Base-by-base conservation (phyloP, 2,888 invertebrate species). In the Quadriops clusia region DNA sequence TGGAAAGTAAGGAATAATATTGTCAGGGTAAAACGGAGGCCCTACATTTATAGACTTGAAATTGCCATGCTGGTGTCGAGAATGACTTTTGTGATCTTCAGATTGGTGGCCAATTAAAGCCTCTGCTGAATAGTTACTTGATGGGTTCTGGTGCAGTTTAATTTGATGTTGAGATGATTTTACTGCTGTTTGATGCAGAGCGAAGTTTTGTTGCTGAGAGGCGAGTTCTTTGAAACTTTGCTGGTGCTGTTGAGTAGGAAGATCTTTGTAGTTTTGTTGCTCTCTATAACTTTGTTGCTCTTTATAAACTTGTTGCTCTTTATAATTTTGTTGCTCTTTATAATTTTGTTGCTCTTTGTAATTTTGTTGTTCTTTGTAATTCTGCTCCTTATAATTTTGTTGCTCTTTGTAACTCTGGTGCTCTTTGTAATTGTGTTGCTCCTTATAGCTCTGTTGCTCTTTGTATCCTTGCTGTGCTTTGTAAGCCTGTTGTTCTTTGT, bases 81-180 rank as follows among this genome's bases (percentile, higher is more conserved):
- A 13, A 23, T 36, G 33, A 23, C 28, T 35, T 26, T 38, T 37
- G 12, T 27, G 23, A 16, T 33, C 3, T 3, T 42, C 40, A 20
- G 31, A 22, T 20, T 41, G 40, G 33, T 56, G 53, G 3, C 58
- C 54, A 11, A 62, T 60, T 24, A 62, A 41, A 12, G 60, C 58
- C 42, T 61, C 62, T 1, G 62, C 61, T 2, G 60, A 58, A 41
- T 62, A 62, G 45, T 47, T 60, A 30, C 51, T 58, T 1, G 54
- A 45, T 14, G 44, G 36, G 32, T 46, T 54, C 40, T 53, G 53
- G n/a, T 28, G 13, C 13, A 29, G 14, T 9, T 33, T 28, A 12
- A 31, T 31, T 7, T 21, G 31, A 22, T 37, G 31, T 22, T 25
- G 32, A 8, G 22, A 11, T n/a, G 24, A 8, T 10, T 29, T 34